Conservation (phyloP, 2,888 invertebrate genomes). For the Sphaerolaimus hirsutus region DNA sequence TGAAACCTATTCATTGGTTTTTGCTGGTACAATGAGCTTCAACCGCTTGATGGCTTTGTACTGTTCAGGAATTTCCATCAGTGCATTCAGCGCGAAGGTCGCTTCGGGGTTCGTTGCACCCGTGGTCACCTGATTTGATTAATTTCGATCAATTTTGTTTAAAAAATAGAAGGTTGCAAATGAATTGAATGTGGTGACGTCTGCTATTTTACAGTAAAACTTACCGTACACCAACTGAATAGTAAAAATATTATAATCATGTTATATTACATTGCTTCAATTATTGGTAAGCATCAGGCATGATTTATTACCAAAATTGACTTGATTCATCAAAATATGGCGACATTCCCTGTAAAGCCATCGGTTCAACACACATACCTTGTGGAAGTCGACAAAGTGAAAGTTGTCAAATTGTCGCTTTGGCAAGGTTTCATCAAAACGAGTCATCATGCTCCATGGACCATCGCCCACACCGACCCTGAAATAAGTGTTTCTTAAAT, state of each 20-base stretch:
- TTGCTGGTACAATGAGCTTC: no score
- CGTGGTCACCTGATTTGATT: background rate
- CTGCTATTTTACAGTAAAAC: no score
- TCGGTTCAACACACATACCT: slow-evolving; percentile 14
- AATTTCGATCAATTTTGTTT: no score
- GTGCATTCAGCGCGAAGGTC: slow-evolving; percentile 31
- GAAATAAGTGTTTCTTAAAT: slow-evolving; percentile 3
- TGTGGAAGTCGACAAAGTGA: slow-evolving; percentile 33
- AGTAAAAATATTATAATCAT: no score
- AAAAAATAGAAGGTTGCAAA: no score
- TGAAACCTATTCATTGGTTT: no score
- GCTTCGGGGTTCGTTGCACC: slow-evolving; percentile 21
- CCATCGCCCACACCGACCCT: slow-evolving; percentile 34
- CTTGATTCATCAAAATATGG: no score
- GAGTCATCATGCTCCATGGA: slow-evolving; percentile 33
- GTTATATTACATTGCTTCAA: no score
- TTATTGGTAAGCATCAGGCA: no score
- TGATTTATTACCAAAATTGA: no score
- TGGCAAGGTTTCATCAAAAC: slow-evolving; percentile 32
- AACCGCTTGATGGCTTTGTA: slow-evolving; percentile 21
- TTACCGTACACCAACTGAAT: no score
- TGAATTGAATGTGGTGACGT: no score
- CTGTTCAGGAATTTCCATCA: slow-evolving; percentile 35
- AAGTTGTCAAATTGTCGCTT: slow-evolving; percentile 33
- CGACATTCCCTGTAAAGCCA: background rate